These are phyloP conservation scores for Anas georgica DNA, from an alignment of 2,797 vertebrate species.

Conservation along the genomic window DNA sequence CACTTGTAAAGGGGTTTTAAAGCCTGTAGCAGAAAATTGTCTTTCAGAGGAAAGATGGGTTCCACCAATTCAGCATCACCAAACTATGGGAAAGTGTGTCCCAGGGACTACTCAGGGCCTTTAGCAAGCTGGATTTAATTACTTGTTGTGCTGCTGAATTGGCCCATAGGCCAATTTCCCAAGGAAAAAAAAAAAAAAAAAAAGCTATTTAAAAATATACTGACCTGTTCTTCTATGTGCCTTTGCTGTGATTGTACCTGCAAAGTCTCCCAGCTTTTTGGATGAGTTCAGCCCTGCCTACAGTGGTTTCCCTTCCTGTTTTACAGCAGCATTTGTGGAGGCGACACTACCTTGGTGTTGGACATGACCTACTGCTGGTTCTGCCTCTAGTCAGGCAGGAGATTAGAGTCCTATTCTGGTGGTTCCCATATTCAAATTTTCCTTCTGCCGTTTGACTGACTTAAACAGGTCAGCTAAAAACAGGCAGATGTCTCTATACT, in stretches of 20 bases:
- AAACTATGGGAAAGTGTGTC: background rate
- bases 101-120: background rate
- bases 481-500: background rate
- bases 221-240: background rate
- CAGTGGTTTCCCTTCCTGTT: background rate
- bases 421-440: background rate
- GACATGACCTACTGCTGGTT: background rate
- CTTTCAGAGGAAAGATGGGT: background rate
- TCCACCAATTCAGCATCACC: background rate
- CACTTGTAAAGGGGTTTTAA: background rate
- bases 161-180: background rate
- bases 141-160: background rate
- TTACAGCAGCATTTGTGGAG: background rate
- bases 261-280: background rate
- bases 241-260: background rate
- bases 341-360: background rate
- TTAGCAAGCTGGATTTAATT: background rate
- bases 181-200: background rate
- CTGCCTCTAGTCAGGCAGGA: background rate
- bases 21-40: background rate
- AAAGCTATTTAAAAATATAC: background rate
- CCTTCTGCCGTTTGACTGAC: background rate
- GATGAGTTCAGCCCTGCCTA: background rate
- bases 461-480: background rate
- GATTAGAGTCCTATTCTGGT: background rate